Base-by-base conservation (phyloP, 2,113 vertebrate species). In the Eleginops maclovinus region DNA sequence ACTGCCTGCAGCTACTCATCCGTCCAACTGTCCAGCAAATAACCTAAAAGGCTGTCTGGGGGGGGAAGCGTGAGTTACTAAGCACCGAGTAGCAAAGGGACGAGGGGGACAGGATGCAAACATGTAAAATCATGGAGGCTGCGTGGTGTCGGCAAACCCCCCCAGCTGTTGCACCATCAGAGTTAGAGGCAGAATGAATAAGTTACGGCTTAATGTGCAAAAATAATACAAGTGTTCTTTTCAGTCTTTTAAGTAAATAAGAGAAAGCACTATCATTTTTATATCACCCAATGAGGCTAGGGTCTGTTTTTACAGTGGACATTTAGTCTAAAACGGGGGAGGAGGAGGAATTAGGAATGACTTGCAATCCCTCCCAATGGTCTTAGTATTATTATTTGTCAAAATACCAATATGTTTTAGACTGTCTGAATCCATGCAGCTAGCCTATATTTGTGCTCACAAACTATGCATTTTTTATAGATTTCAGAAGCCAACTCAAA, bases 21-120 rank as follows among this genome's bases (percentile, higher is more conserved):
- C 76, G 41, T 82, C 79, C 50, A 72, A 43, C 40, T 78, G 70
- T 64, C 82, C 72, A 43, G 75, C 62, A 72, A 72, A 75, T 55
- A 59, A 40, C 21, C 65, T 22, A 75, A 62, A 66, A 73, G 41
- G 49, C 26, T 65, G 65, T 54, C 62, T n/a, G n/a, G n/a, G 50
- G 21, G 50, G 40, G 3, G 6, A 21, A 54, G 43, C n/a, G 47
- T 51, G 62, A 56, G 61, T 69, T 22, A 66, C 47, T 62, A 28
- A 76, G n/a, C 43, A 26, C 51, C 0, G 0, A 41, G 36, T 1
- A 56, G 26, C 54, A 15, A 14, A 44, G 43, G 14, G 43, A 44
- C 31, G 31, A 36, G 31, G 31, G 8, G 6, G 31, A 36, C 31
- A 15, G 43, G 43, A 44, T 44, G 43, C 12, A 14, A 44, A 43